Conservation (phyloP, 2,888 invertebrate species). For the Acanthacorydalis orientalis region DNA sequence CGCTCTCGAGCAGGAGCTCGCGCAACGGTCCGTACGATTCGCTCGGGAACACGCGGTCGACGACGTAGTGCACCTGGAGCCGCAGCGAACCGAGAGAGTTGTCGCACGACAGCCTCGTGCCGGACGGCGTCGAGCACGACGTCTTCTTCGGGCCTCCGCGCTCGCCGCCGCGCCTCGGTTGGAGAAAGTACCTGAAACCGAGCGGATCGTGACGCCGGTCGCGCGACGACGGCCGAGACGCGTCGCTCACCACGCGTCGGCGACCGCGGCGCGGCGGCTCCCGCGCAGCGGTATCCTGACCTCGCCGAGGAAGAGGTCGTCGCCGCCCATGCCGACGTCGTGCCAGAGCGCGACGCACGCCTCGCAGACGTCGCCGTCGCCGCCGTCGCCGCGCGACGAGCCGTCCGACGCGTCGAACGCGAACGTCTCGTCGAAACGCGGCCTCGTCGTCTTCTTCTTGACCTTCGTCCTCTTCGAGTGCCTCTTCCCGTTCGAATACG, state of each 20-base stretch:
- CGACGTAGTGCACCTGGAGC: conserved; percentile 72
- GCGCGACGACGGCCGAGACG: too few relatives aligned
- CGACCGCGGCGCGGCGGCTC: conserved; percentile 16
- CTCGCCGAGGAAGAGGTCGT: conserved; percentile 78
- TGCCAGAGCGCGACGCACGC: conserved; percentile 76
- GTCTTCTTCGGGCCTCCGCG: conserved; percentile 24
- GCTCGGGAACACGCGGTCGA: conserved; percentile 76
- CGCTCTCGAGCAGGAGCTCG: conserved; percentile 57
- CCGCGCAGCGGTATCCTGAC: conserved; percentile 63
- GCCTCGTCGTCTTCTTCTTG: conserved; percentile 78
- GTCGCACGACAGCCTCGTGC: conserved; percentile 47
- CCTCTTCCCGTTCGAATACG: conserved; percentile 65
- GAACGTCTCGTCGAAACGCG: conserved; percentile 77
- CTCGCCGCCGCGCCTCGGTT: conserved; percentile 48
- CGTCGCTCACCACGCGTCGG: too few relatives aligned
- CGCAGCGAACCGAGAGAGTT: conserved; percentile 66
- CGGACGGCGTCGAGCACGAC: conserved; percentile 58
- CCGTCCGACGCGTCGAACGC: conserved; percentile 45
- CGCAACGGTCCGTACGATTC: conserved; percentile 64
- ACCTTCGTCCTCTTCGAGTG: conserved; percentile 68
- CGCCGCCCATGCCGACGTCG: conserved; percentile 58
- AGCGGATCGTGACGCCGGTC: background rate
- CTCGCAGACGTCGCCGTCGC: conserved; percentile 59
- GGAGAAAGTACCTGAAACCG: conserved; percentile 51
- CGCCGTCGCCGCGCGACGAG: conserved; percentile 23